Conservation (phyloP, 1,140 invertebrate species). For the Drosophila sproati region DNA sequence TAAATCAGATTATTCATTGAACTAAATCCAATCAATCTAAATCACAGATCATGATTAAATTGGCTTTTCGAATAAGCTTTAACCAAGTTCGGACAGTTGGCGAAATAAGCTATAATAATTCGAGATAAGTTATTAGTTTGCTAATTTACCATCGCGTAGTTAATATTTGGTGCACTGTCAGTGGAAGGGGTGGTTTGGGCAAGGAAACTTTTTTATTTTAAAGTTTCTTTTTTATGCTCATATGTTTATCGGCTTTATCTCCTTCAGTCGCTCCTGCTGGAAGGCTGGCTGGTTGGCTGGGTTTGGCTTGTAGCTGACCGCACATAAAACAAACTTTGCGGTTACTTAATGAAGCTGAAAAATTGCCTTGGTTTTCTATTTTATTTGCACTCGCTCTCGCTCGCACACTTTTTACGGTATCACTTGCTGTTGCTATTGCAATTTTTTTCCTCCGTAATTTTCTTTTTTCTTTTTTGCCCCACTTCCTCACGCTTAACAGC, state of each 20-base stretch:
- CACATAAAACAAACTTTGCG: constrained; percentile 74
- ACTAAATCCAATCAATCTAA: no score
- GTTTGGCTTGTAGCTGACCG: constrained; percentile 51
- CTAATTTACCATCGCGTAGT: constrained; percentile 37
- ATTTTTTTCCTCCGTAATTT: constrained; percentile 52
- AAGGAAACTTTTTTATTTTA: constrained; percentile 14
- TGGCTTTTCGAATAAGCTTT: neutral
- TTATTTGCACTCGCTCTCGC: constrained; percentile 57
- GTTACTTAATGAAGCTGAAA: constrained; percentile 76
- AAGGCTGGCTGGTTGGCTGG: neutral
- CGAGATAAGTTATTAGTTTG: constrained; percentile 11
- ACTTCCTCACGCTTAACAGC: constrained; percentile 10
- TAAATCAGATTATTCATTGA: no score
- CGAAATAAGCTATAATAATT: constrained; percentile 8
- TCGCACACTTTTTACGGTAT: constrained; percentile 7
- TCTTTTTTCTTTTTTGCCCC: constrained; percentile 8
- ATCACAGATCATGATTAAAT: no score
- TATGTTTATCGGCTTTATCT: constrained; percentile 47
- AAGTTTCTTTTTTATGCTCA: constrained; percentile 31
- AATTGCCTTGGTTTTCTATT: constrained; percentile 70
- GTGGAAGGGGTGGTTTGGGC: neutral
- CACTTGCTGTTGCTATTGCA: constrained; percentile 45
- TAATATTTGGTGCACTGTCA: constrained; percentile 13
- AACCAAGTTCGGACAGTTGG: neutral
- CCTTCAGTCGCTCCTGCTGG: constrained; percentile 11